Base-by-base conservation (phyloP, 2,113 vertebrate genomes). In the Cynopterus brachyotis region DNA sequence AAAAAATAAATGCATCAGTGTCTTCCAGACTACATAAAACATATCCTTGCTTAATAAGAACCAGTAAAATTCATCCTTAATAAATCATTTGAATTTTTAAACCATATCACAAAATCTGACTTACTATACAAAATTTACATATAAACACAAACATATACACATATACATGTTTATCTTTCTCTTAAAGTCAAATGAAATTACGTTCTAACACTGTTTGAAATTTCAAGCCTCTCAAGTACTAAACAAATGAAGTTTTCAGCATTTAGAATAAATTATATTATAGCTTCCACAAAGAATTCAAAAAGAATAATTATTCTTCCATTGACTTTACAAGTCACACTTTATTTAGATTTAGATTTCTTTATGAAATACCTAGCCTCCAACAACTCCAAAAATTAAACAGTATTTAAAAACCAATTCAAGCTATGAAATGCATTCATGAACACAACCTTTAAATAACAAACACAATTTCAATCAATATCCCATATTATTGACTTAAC, bases 261-360 rank as follows among this genome's bases (percentile, higher is more conserved):
- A 96, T 26, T 66, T 82, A 86, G 26, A 85, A 91, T 86, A 96
- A 88, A 85, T 86, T 87, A 84, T 4, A 84, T 30, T 93, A 91
- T 1, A 83, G 15, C 28, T 90, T 37, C 94, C 66, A 75, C 16
- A 88, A 93, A 89, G 3, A 92, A 89, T 88, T 91, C 0, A 35
- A 89, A 93, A 89, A 42, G 62, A 94, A 59, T 35, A 85, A 57
- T 35, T 62, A 78, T 59, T 92, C 62, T 81, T 26, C 85, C 30
- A 81, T 10, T 95, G 45, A 13, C 40, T 72, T 94, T 96, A 92
- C 4, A 9, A 80, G 22, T 73, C 35, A 62, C 60, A 40, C 91
- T 95, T 95, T 84, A 84, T 81, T 91, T 76, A 62, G 7, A 94
- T 78, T 91, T 80, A 83, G 10, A n/a, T 70, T 66, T 84, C 35